Base-by-base conservation (phyloP, 2,888 invertebrate species). In the Patella depressa region DNA sequence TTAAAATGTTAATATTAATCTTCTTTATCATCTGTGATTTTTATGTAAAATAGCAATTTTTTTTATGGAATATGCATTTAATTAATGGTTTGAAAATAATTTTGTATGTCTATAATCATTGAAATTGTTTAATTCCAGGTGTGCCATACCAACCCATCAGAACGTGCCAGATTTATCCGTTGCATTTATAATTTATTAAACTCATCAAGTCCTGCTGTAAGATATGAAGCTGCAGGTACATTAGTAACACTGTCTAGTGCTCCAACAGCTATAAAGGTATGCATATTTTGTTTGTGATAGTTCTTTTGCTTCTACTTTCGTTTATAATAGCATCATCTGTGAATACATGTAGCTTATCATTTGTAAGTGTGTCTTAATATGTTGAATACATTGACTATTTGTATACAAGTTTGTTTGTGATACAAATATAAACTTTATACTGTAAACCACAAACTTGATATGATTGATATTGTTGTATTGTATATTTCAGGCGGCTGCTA, bases 141-240 rank as follows among this genome's bases (percentile, higher is more conserved):
- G 83, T 99, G 99, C 90, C 97, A 98, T 92, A 95, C 96, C 54
- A 98, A 98, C 93, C 98, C 98, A 4, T 94, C 96, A 14, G 99
- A 99, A 92, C 94, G 99, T 24, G 96, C 98, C 0, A 94, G 98
- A 69, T 99, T 99, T 92, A 99, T 99, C 89, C 95, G 99, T 81
- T 99, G 99, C 89, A 99, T 99, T 91, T 99, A 99, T 92, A 98
- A 98, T 91, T 93, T 99, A 81, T 93, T 99, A 78, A 98, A 98
- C 93, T 92, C 92, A n/a, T 98, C 98, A 0, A 98, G 98, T 88
- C 96, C 98, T 59, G 98, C 99, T 69, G 99, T 99, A 53, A 94
- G 99, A 55, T 99, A 99, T 92, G 99, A 99, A 93, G 98, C 99
- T 17, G 99, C 99, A 71, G 99, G 99, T 65, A 99, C 99, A 9